Percentiles rank a stretch among this genome's conserved stretches.
Evolutionary conservation across 2,113 vertebrate genomes (phyloP).

Genomic region (Sander lucioperca): DNA sequence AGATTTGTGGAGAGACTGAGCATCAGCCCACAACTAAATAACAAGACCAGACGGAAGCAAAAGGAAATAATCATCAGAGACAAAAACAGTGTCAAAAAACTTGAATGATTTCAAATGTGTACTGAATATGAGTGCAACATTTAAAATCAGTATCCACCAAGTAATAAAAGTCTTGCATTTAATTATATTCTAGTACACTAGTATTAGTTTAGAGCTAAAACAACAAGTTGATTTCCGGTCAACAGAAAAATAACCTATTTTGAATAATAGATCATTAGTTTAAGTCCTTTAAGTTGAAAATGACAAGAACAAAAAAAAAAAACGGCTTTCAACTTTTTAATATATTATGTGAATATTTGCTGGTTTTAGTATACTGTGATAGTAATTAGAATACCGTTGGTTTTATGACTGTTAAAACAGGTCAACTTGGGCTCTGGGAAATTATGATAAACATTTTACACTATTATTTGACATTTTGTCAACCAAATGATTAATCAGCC

Average conservation of each 20-base stretch:
- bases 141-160: background rate
- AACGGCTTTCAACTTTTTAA: background rate
- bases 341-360: background rate
- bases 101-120: background rate
- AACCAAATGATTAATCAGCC: background rate
- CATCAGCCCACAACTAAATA: constrained; percentile 92
- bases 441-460: background rate
- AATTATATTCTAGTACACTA: background rate
- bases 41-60: background rate
- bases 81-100: background rate
- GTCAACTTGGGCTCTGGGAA: background rate
- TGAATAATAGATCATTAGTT: background rate
- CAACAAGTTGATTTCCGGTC: background rate
- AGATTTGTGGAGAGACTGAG: constrained; percentile 92
- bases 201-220: background rate
- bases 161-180: background rate
- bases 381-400: background rate
- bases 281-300: background rate
- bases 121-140: background rate
- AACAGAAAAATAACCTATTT: background rate
- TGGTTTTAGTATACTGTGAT: background rate
- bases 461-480: background rate
- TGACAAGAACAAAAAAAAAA: background rate
- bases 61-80: background rate
- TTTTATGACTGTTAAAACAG: background rate